Conservation (phyloP, 2,797 vertebrate species). For the Iguana delicatissima region DNA sequence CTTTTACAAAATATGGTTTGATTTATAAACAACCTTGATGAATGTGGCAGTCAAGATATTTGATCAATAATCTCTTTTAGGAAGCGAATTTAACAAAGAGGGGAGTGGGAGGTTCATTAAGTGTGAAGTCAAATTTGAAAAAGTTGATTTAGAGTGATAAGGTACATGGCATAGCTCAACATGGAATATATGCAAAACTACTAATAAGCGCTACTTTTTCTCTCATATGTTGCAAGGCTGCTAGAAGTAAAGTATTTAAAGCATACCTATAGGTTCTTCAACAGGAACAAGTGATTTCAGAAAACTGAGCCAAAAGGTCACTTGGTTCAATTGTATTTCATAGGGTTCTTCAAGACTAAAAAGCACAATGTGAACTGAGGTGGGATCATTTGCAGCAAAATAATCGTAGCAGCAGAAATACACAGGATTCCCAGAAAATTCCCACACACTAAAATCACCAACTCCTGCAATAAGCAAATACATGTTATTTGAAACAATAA, state of each 20-base stretch:
- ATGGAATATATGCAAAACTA: background rate
- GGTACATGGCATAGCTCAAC: background rate
- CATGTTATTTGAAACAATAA: background rate
- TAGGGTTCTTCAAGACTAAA: constrained; percentile 97
- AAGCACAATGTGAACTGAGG: constrained; percentile 90
- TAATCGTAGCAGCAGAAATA: constrained; percentile 97
- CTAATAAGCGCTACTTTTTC: constrained; percentile 25
- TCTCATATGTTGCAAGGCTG: background rate
- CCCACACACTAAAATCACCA: constrained; percentile 97
- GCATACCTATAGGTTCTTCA: constrained; percentile 90
- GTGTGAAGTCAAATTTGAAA: background rate
- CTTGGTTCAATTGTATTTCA: constrained; percentile 95
- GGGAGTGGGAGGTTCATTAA: background rate
- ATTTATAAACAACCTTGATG: background rate
- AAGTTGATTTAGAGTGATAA: constrained; percentile 2
- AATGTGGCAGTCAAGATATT: background rate
- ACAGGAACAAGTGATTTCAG: constrained; percentile 92
- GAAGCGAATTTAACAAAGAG: background rate
- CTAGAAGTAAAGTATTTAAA: constrained; percentile 7
- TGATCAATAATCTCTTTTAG: constrained; percentile 13
- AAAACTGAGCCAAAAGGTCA: constrained; percentile 97
- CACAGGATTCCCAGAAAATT: constrained; percentile 96
- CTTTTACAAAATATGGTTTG: constrained; percentile 6
- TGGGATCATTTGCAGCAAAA: constrained; percentile 93
- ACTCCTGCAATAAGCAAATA: constrained; percentile 82